Base-by-base conservation (phyloP, 2,113 vertebrate genomes). In the Pionites leucogaster region DNA sequence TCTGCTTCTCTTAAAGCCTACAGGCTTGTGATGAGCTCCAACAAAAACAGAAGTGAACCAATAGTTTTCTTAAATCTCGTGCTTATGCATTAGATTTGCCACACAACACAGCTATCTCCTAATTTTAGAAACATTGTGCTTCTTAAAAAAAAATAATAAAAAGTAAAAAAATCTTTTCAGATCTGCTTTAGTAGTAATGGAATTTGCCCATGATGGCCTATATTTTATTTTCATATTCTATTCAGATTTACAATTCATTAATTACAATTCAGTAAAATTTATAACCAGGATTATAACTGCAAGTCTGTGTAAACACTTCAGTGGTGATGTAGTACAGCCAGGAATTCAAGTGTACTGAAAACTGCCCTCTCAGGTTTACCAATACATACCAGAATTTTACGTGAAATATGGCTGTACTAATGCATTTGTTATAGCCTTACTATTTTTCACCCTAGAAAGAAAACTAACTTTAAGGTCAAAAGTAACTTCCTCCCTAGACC, bases 401-500 rank as follows among this genome's bases (percentile, higher is more conserved):
- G 8, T 39, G 39, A 88, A 46, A 64, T 53, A 44, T 72, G 10
- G 49, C 37, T 79, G 15, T 42, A 75, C 33, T 72, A 81, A 50
- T 27, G 9, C 12, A 37, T 82, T 63, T 78, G 19, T n/a, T 63
- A 57, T 24, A 67, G 41, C n/a, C 59, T 82, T 57, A 52, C 27
- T 31, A 31, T 28, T 35, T 64, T 64, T 64, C n/a, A 72, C 20
- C 35, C 31, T 29, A 64, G 39, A 41, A 71, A 80, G 63, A 80
- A 10, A 22, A 57, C 7, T 46, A 14, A 77, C 25, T 74, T 1
- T 2, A 77, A 64, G 17, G 13, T 44, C 11, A 59, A 64, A 87
- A 64, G 6, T 31, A 47, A 81, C 25, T 81, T 84, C 20, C 2
- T 67, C 6, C 16, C 6, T 27, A 39, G 0, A 0, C 19, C 13